Evolutionary conservation across 2,113 vertebrate genomes (phyloP), one percentile per base, ranked within the genome.

Genomic region (Oenanthe melanoleuca): DNA sequence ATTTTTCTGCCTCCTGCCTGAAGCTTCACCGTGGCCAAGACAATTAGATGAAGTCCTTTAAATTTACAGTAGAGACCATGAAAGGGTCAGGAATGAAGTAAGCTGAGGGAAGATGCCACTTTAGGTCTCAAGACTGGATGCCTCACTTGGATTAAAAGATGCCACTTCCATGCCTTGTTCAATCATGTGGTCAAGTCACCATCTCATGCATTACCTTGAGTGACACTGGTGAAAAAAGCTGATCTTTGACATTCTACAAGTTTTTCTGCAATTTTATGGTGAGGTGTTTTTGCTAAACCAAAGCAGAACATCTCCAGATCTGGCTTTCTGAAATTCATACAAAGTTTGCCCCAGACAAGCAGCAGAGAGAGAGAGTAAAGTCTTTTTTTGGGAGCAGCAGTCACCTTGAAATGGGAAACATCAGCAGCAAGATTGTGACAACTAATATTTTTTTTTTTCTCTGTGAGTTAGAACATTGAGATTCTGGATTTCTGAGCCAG

Each of bases 301-400:
- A 70, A 74, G 21, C 12, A 83, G 31, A 92, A 49, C 8, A 33
- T 82, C n/a, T 82, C 29, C 28, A 40, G 14, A 57, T 22, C 25
- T 17, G 3, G 0, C 6, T 63, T 6, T 70, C 50, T 53, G 18
- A 73, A 77, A 80, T 28, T 9, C 4, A 45, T 1, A 1, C 15
- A 5, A 69, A 45, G 2, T 53, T 75, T 69, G 15, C 1, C 3
- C 11, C 16, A 52, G 23, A 14, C 2, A 57, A 16, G 3, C 31
- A 14, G 3, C 11, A 14, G 14, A 52, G 14, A 67, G 14, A 67
- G 34, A 40, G 2, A 85, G 8, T 0, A 33, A 72, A 71, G 28
- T 14, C 0, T 33, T 19, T 34, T 17, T 3, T 2, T 5, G 23
- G 38, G 11, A 59, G 33, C 18, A 47, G 26, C 12, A 77, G 14